Conservation (phyloP, 2,888 invertebrate species). For the Lomographa bimaculata region DNA sequence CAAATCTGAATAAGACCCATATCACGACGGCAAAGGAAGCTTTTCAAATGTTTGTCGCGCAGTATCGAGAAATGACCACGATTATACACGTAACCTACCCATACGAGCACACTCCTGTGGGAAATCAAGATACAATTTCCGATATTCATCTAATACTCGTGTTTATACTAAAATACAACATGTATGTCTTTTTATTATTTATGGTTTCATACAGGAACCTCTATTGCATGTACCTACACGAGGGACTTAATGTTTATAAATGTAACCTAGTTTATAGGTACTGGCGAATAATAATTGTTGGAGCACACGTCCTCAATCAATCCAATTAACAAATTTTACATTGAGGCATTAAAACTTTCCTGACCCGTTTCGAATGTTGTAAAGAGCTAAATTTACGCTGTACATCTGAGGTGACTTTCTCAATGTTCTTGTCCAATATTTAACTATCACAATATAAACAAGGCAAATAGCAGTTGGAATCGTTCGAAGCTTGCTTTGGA, state of each 20-base stretch:
- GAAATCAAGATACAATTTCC: conserved; percentile 69
- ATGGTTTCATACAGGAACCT: conserved; percentile 12
- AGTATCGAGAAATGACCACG: conserved; percentile 59
- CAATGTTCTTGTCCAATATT: conserved; percentile 20
- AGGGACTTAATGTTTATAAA: not conserved
- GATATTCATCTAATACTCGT: conserved; percentile 50
- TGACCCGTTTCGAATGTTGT: conserved; percentile 51
- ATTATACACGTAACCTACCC: conserved; percentile 57
- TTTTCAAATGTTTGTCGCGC: conserved; percentile 42
- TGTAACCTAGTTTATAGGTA: conserved; percentile 32
- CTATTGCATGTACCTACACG: conserved; percentile 1
- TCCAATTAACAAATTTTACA: conserved; percentile 65
- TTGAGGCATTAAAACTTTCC: conserved; percentile 61
- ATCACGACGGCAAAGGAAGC: conserved; percentile 54
- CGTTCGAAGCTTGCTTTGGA: conserved; percentile 13
- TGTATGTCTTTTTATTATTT: conserved; percentile 24
- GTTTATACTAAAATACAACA: conserved; percentile 35
- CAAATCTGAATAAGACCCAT: conserved; percentile 47
- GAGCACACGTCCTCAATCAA: conserved; percentile 57
- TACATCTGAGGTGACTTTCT: conserved; percentile 31
- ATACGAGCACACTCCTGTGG: conserved; percentile 47
- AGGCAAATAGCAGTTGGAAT: conserved; percentile 15
- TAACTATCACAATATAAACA: conserved; percentile 25
- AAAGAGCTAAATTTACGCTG: conserved; percentile 46
- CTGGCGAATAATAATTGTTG: conserved; percentile 43